Conservation (phyloP, 30 jellyfish, hydroid and myxozoan genomes). For the Pelagia noctiluca region DNA sequence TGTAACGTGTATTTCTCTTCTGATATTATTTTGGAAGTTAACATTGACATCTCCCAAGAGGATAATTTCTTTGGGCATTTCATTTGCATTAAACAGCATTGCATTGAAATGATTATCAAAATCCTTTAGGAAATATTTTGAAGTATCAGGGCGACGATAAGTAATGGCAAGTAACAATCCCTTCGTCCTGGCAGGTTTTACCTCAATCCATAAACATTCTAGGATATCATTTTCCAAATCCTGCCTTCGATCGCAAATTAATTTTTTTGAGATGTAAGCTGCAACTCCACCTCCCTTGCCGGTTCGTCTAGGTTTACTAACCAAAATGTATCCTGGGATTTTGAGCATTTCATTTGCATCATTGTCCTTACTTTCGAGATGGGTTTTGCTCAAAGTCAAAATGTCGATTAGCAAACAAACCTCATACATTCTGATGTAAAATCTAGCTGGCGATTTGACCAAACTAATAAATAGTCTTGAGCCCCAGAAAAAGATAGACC, state of each 20-base stretch:
- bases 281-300: slow-evolving; percentile 78
- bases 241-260: slow-evolving; percentile 62
- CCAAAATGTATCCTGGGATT: slow-evolving; percentile 71
- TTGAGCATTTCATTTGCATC: slow-evolving; percentile 67
- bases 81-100: slow-evolving; percentile 62
- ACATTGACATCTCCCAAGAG: slow-evolving; percentile 63
- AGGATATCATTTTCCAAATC: slow-evolving; percentile 56
- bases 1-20: too few species aligned
- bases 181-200: slow-evolving; percentile 54
- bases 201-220: slow-evolving; percentile 62
- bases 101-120: slow-evolving; percentile 62
- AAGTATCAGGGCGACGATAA: slow-evolving; percentile 66
- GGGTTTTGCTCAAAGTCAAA: slow-evolving; percentile 71
- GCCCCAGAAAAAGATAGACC: too few species aligned
- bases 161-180: slow-evolving; percentile 44
- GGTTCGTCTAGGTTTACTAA: slow-evolving; percentile 66
- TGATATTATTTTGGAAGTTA: slow-evolving; percentile 31
- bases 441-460: too few species aligned
- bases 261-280: slow-evolving; percentile 72
- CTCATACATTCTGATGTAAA: slow-evolving; percentile 76
- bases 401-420: slow-evolving; percentile 71
- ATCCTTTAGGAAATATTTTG: slow-evolving; percentile 47
- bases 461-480: too few species aligned
- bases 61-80: slow-evolving; percentile 61
- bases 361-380: slow-evolving; percentile 48